Conservation (phyloP, 2,888 invertebrate species). For the Xylophagus ater region DNA sequence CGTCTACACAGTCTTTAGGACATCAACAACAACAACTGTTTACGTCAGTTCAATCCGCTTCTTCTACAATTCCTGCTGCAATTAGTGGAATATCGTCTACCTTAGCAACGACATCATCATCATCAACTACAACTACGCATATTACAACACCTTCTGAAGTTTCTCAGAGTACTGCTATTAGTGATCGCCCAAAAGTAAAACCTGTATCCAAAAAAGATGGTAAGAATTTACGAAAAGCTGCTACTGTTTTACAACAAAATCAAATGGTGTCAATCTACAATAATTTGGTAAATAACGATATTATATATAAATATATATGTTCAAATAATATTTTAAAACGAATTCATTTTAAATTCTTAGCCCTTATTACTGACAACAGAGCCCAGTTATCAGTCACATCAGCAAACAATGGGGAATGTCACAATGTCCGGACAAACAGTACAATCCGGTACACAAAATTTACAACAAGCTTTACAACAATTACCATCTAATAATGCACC, state of each 20-base stretch:
- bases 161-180: constrained; percentile 59
- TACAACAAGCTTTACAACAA: constrained; percentile 20
- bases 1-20: constrained; percentile 4
- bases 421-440: constrained; percentile 2
- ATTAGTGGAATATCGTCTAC: constrained; percentile 16
- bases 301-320: constrained; percentile 1
- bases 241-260: constrained; percentile 37
- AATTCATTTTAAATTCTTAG: constrained; percentile 13
- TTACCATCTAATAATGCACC: constrained; percentile 16
- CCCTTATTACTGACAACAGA: constrained; percentile 24
- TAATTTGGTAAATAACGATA: constrained; percentile 36
- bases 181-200: constrained; percentile 75
- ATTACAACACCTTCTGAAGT: constrained; percentile 40
- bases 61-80: constrained; percentile 12
- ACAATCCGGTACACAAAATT: constrained; percentile 5
- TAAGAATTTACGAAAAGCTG: constrained; percentile 57
- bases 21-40: constrained; percentile 8
- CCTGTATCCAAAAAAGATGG: constrained; percentile 69
- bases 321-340: constrained; percentile 5
- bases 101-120: constrained; percentile 5
- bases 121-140: constrained; percentile 20
- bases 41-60: constrained; percentile 1
- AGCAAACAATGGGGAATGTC: constrained; percentile 6
- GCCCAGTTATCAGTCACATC: constrained; percentile 17
- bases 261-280: constrained; percentile 40